Evolutionary conservation across 2,888 invertebrate genomes (phyloP).

Genomic region (Hofmannophila pseudospretella): DNA sequence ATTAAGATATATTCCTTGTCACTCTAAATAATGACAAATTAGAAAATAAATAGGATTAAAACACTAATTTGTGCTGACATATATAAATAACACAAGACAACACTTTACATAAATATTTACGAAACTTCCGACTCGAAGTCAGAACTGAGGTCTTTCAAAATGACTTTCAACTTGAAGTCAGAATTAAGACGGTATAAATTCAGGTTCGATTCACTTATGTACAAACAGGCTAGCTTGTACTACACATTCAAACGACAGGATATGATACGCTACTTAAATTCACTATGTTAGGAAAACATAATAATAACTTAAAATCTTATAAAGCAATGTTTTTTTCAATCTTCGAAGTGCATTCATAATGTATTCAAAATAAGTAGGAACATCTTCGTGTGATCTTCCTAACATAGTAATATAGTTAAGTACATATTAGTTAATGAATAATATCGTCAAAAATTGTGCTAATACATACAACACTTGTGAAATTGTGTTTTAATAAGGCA

Average conservation of each 20-base stretch:
- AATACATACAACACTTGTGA: slow-evolving; percentile 40
- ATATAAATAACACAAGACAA: too few relatives aligned
- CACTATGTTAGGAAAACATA: slow-evolving; percentile 2
- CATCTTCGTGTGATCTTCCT: too few relatives aligned
- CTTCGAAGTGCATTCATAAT: too few relatives aligned
- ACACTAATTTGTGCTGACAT: slow-evolving; percentile 3
- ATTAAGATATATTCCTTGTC: too few relatives aligned
- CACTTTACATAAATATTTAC: too few relatives aligned
- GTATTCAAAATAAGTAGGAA: too few relatives aligned
- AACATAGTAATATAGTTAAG: slow-evolving; percentile 4
- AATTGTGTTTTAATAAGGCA: slow-evolving; percentile 60
- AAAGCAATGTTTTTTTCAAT: too few relatives aligned
- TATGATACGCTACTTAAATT: slow-evolving; percentile 8
- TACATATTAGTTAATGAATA: slow-evolving; percentile 16
- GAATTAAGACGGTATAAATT: neutral
- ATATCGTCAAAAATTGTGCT: slow-evolving; percentile 47
- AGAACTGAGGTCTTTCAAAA: too few relatives aligned
- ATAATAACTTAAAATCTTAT: slow-evolving; percentile 1
- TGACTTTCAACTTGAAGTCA: too few relatives aligned
- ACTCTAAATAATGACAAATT: too few relatives aligned
- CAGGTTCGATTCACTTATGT: slow-evolving; percentile 1
- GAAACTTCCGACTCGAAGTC: too few relatives aligned
- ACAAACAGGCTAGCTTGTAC: slow-evolving; percentile 54
- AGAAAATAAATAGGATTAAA: neutral
- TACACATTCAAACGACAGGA: slow-evolving; percentile 48